Percentiles rank a stretch among this genome's conserved stretches.
Conservation (phyloP, 2,113 vertebrate genomes). For the Lucifuga dentata region DNA sequence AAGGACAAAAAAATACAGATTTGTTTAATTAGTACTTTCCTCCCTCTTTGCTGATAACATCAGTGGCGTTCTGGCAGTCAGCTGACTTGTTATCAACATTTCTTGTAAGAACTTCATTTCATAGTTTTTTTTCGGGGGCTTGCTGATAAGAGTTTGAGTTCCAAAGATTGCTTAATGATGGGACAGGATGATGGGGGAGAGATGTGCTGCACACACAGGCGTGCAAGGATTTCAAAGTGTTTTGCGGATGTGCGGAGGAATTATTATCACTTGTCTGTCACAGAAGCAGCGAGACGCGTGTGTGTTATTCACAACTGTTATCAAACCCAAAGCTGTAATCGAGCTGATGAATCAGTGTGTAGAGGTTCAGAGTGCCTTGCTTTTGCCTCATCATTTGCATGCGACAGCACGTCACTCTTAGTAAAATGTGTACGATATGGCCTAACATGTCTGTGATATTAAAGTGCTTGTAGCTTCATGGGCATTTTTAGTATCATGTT, state of each 20-base stretch:
- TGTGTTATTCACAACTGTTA: slow-evolving; percentile 16
- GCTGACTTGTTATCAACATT: slow-evolving; percentile 68
- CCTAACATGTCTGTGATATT: neutral
- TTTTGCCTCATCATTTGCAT: slow-evolving; percentile 33
- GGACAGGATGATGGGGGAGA: slow-evolving; percentile 1
- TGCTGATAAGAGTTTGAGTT: slow-evolving; percentile 77
- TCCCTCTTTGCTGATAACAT: slow-evolving; percentile 63
- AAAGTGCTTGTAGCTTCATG: neutral
- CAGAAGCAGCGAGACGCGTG: slow-evolving; percentile 4
- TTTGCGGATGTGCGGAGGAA: neutral
- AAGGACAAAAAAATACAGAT: slow-evolving; percentile 42
- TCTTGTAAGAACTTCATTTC: slow-evolving; percentile 72
- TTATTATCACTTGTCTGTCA: neutral
- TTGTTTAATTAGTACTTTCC: slow-evolving; percentile 65
- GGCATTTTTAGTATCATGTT: slow-evolving; percentile 7
- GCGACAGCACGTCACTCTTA: slow-evolving; percentile 17
- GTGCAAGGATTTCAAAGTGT: slow-evolving; percentile 4
- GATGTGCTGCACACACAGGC: neutral
- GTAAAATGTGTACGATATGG: neutral
- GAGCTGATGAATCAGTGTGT: slow-evolving; percentile 24
- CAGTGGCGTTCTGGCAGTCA: slow-evolving; percentile 60
- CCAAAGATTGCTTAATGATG: slow-evolving; percentile 76
- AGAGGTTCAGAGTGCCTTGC: slow-evolving; percentile 9
- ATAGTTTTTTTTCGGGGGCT: slow-evolving; percentile 43
- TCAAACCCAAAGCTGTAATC: slow-evolving; percentile 34